Percentiles rank a stretch among this genome's conserved stretches.
phyloP scores from a whole-genome alignment of 2,797 vertebrate genomes.

The Thripadectes ignobilis region DNA sequence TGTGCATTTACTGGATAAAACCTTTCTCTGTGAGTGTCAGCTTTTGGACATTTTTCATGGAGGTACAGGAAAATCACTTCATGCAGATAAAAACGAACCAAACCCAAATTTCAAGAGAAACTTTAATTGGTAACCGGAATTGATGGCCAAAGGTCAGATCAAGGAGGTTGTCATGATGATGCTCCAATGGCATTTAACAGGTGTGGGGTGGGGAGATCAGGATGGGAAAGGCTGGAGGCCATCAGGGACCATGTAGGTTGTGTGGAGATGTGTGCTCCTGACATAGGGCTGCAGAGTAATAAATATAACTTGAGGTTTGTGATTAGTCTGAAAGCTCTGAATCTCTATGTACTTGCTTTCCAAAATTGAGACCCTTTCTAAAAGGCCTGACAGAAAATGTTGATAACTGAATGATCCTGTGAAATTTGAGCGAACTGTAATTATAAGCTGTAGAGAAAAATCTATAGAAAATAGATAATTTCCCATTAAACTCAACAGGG shows the following conservation, averaged over 20 bases:
- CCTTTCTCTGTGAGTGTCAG: not conserved
- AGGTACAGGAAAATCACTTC: not conserved
- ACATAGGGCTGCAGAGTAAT: not conserved
- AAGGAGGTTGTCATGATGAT: not conserved
- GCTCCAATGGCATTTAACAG: not conserved
- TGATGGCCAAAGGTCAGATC: not conserved
- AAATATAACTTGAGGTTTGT: not conserved
- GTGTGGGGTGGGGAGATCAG: not conserved
- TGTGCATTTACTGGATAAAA: rapidly evolving
- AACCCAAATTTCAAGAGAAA: not conserved
- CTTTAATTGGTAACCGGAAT: not conserved
- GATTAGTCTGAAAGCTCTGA: not conserved
- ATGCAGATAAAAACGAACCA: not conserved
- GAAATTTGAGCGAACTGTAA: not conserved
- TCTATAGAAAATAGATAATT: slow-evolving; percentile 21
- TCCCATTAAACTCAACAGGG: slow-evolving; percentile 20
- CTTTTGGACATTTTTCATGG: not conserved
- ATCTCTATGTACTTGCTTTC: not conserved
- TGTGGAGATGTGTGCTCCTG: not conserved
- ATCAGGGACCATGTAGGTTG: rapidly evolving
- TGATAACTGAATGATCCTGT: not conserved
- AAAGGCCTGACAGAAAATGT: not conserved
- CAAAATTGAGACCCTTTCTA: not conserved
- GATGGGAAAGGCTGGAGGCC: not conserved
- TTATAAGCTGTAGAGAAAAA: slow-evolving; percentile 24